phyloP scores from a whole-genome alignment of 2,113 vertebrate species.

The Lophotis ruficrista region DNA sequence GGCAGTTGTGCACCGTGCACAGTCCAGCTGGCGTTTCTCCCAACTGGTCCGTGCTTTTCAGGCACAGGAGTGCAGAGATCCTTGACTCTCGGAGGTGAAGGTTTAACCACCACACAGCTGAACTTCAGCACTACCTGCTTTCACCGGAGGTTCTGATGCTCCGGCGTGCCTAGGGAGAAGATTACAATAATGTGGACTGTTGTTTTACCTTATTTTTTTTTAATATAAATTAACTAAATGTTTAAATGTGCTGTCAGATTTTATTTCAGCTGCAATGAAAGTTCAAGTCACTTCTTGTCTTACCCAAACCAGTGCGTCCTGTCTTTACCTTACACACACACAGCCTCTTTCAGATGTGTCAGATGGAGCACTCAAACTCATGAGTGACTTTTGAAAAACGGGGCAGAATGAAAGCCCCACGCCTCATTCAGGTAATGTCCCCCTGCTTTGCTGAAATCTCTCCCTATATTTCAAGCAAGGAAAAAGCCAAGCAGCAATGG shows the following conservation, averaged over 20 bases:
- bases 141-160: background rate
- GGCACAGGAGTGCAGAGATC: background rate
- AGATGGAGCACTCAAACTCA: background rate
- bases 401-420: background rate
- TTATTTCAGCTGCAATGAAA: background rate
- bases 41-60: background rate
- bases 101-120: background rate
- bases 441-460: background rate
- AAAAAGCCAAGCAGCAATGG: background rate
- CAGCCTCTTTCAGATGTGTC: background rate
- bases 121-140: background rate
- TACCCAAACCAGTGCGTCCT: background rate
- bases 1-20: background rate
- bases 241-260: constrained; percentile 2
- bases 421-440: background rate
- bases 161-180: background rate
- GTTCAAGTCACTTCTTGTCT: background rate
- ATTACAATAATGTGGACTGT: background rate
- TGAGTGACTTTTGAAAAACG: background rate
- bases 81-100: background rate
- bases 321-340: background rate
- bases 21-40: background rate
- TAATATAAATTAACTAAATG: background rate
- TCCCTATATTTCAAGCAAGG: background rate
- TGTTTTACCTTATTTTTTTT: background rate